A percentile compares a stretch with the other conserved stretches of the same genome.
Evolutionary conservation across 2,888 invertebrate species (phyloP).

Genomic region (Tenthredo livida): DNA sequence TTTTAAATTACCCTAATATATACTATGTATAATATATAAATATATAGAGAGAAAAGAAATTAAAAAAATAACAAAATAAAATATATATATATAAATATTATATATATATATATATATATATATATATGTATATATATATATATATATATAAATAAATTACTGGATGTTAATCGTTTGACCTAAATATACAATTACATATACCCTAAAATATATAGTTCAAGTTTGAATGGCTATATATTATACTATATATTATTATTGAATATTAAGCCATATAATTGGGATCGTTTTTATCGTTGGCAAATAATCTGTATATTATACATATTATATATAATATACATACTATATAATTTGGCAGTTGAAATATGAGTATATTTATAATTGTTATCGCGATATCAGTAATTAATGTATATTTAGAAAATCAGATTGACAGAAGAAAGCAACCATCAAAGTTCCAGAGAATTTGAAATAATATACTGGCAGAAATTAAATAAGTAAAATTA

Average conservation of each 20-base stretch:
- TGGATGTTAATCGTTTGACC: conserved; percentile 45
- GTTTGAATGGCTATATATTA: neutral
- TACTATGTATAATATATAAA: neutral
- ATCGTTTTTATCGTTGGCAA: conserved; percentile 23
- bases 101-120: conserved; percentile 57
- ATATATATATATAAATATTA: conserved; percentile 57
- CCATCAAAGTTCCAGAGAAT: neutral
- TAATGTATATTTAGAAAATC: neutral
- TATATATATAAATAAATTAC: conserved; percentile 58
- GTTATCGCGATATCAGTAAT: conserved; percentile 4
- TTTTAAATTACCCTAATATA: too few species aligned
- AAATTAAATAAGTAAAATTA: neutral
- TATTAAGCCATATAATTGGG: too few species aligned
- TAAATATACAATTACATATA: conserved; percentile 25
- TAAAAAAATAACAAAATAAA: too few species aligned
- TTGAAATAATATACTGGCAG: neutral
- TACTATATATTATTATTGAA: neutral
- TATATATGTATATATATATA: conserved; percentile 57
- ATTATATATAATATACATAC: neutral
- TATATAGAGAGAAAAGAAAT: neutral
- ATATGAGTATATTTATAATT: conserved; percentile 17
- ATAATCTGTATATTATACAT: neutral
- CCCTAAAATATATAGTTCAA: neutral
- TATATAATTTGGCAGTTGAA: neutral
- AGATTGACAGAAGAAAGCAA: neutral